Evolutionary conservation across 2,113 vertebrate species (phyloP).

Genomic region (Colistium nudipinnis): DNA sequence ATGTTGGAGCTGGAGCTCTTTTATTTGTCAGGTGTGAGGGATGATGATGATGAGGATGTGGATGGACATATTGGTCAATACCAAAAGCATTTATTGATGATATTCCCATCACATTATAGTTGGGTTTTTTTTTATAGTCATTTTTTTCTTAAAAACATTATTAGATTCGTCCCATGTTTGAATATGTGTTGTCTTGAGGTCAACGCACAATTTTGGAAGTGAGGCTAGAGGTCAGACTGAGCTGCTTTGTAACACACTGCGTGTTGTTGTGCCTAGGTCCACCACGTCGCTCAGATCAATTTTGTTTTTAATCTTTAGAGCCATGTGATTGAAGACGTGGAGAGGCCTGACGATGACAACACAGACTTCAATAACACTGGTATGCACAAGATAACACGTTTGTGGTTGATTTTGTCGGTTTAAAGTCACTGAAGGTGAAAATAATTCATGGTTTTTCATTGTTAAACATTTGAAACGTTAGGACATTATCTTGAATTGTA

Average conservation of each 20-base stretch:
- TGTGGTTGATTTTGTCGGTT: too few relatives aligned
- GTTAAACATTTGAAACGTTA: too few relatives aligned
- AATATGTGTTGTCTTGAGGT: background rate
- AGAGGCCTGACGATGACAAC: conserved; percentile 16
- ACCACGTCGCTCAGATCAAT: conserved; percentile 14
- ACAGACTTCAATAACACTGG: conserved; percentile 37
- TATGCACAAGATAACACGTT: too few relatives aligned
- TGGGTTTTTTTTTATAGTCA: too few relatives aligned
- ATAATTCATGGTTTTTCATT: too few relatives aligned
- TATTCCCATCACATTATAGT: too few relatives aligned
- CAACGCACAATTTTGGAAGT: background rate
- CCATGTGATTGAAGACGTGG: conserved; percentile 36
- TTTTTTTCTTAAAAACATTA: too few relatives aligned
- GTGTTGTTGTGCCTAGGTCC: background rate
- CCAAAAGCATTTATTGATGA: too few relatives aligned
- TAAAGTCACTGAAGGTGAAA: too few relatives aligned
- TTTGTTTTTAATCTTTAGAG: conserved; percentile 57
- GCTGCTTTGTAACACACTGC: background rate
- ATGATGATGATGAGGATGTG: background rate
- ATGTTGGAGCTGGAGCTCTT: background rate
- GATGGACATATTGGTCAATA: too few relatives aligned
- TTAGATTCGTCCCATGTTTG: background rate
- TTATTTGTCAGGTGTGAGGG: background rate
- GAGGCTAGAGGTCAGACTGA: background rate
- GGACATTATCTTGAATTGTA: too few relatives aligned